phyloP scores from a whole-genome alignment of 2,888 invertebrate species.

The Polydesmus complanatus region DNA sequence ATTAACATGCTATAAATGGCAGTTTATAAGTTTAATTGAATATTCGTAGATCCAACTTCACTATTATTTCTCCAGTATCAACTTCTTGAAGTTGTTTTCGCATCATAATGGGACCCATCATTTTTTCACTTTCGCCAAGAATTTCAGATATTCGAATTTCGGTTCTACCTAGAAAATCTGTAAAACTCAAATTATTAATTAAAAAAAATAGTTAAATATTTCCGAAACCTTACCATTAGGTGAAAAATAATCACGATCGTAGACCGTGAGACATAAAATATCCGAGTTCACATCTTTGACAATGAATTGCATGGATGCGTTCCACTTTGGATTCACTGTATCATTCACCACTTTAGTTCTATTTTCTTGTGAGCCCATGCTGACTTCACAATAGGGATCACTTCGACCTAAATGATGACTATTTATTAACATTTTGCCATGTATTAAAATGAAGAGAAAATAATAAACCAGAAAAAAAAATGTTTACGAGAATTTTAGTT shows the following conservation, averaged over 20 bases:
- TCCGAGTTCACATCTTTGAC: conserved; percentile 53
- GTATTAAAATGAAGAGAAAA: too few relatives aligned
- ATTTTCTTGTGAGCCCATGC: conserved; percentile 55
- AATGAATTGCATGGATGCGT: conserved; percentile 60
- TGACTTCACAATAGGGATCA: conserved; percentile 58
- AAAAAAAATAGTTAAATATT: background rate
- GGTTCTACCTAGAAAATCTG: conserved; percentile 56
- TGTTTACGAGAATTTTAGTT: too few relatives aligned
- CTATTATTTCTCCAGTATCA: conserved; percentile 49
- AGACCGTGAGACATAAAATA: conserved; percentile 52
- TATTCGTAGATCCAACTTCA: conserved; percentile 55
- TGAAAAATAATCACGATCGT: conserved; percentile 53
- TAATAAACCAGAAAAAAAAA: too few relatives aligned
- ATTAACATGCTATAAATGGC: background rate
- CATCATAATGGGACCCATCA: conserved; percentile 49
- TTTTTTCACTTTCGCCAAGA: conserved; percentile 40
- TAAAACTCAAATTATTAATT: conserved; percentile 21
- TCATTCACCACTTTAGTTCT: conserved; percentile 46
- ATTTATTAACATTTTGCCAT: too few relatives aligned
- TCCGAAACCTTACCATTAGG: conserved; percentile 49
- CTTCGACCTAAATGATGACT: conserved; percentile 40
- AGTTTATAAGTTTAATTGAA: conserved; percentile 30
- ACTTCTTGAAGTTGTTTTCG: conserved; percentile 51
- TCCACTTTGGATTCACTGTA: conserved; percentile 52
- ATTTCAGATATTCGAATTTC: conserved; percentile 52